Conservation (phyloP, 2,113 vertebrate genomes). For the Elachura formosa region DNA sequence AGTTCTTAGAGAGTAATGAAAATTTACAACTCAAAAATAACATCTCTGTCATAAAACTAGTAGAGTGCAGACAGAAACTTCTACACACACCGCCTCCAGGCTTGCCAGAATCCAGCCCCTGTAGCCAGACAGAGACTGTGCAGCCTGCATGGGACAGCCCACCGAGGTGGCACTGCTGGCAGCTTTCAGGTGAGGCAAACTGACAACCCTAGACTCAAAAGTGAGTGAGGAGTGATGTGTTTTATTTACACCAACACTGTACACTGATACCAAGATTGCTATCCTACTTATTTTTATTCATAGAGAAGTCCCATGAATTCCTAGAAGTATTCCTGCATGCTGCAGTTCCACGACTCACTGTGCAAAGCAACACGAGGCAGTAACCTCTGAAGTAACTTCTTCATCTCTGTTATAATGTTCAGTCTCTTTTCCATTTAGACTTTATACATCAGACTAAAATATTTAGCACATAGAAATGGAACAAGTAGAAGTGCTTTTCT, state of each 20-base stretch:
- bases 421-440: not conserved
- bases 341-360: not conserved
- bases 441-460: not conserved
- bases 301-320: not conserved
- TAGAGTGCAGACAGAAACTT: not conserved
- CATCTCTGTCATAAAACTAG: not conserved
- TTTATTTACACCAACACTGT: not conserved
- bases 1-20: not conserved
- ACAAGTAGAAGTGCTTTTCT: constrained; percentile 14
- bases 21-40: not conserved
- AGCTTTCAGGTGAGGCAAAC: not conserved
- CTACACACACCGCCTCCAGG: not conserved
- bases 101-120: not conserved
- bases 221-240: not conserved
- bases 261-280: not conserved
- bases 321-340: not conserved
- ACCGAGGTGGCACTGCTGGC: rapidly evolving
- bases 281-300: not conserved
- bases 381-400: not conserved
- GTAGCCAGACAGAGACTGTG: rapidly evolving
- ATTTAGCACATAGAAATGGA: not conserved
- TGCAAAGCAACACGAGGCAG: not conserved
- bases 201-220: not conserved
- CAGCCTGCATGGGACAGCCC: not conserved
- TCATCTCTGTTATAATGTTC: not conserved